Conservation (phyloP, 2,888 invertebrate species). For the Nomada fabriciana region DNA sequence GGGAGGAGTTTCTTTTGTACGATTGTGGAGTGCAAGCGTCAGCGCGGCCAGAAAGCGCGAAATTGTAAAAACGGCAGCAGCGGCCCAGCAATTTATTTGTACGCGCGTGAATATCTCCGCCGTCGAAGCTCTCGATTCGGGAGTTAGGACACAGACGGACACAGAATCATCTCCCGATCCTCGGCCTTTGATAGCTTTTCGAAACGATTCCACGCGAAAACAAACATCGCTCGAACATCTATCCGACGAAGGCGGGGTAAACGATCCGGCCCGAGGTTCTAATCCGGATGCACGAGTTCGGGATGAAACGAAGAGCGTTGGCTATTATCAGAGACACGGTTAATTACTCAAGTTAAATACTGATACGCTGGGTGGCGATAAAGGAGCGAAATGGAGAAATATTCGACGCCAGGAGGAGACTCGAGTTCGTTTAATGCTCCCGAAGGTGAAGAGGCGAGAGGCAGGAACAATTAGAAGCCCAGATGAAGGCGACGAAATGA, state of each 20-base stretch:
- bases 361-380: constrained; percentile 36
- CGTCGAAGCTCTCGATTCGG: background rate
- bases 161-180: background rate
- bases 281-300: background rate
- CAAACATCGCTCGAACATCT: constrained; percentile 8
- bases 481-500: constrained; percentile 54
- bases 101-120: background rate
- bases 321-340: constrained; percentile 1
- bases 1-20: constrained; percentile 33
- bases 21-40: constrained; percentile 28
- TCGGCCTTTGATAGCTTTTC: constrained; percentile 1
- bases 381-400: constrained; percentile 6
- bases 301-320: background rate
- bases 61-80: constrained; percentile 38
- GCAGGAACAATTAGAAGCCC: constrained; percentile 67
- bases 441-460: constrained; percentile 66
- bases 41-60: constrained; percentile 23
- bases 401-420: background rate
- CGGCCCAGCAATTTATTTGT: constrained; percentile 23
- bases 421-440: constrained; percentile 41
- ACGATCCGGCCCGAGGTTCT: background rate
- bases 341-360: constrained; percentile 21
- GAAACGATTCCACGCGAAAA: background rate
- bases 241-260: background rate
- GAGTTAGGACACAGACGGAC: too few relatives aligned